These are phyloP conservation scores for Mastacembelus armatus DNA, from an alignment of 2,797 vertebrate genomes.

Conservation along the genomic window DNA sequence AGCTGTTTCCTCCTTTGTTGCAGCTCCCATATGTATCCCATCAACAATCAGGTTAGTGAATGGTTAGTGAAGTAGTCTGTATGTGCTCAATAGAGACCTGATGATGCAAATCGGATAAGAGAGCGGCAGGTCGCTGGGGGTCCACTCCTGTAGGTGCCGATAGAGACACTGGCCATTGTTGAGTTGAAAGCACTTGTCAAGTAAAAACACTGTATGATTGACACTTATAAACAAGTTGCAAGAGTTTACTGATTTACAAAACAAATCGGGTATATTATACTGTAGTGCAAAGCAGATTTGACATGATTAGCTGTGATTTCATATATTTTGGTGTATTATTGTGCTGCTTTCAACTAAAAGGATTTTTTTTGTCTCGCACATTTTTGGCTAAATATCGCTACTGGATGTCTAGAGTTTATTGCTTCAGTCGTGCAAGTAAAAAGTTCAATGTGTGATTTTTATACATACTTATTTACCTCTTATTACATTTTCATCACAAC, in stretches of 20 bases:
- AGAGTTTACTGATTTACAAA: background rate
- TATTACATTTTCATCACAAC: background rate
- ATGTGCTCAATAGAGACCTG: conserved; percentile 43
- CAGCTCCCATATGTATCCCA: conserved; percentile 38
- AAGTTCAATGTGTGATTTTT: too few species aligned
- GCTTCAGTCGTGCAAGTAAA: too few species aligned
- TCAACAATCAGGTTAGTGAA: conserved; percentile 43
- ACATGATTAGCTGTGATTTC: too few species aligned
- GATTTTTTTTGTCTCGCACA: too few species aligned
- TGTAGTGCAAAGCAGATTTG: too few species aligned
- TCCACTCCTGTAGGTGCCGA: conserved; percentile 16
- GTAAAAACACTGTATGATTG: background rate
- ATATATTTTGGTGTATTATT: too few species aligned
- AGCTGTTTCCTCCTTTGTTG: conserved; percentile 45
- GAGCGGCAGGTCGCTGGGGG: background rate
- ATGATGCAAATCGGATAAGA: conserved; percentile 43
- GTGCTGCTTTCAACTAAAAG: too few species aligned
- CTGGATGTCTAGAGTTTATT: too few species aligned
- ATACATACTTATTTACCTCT: too few species aligned
- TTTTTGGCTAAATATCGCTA: too few species aligned
- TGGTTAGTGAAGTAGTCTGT: conserved; percentile 34
- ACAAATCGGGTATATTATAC: too few species aligned
- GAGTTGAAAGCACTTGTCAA: background rate
- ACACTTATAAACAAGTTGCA: background rate
- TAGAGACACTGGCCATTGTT: conserved; percentile 8